phyloP scores from a whole-genome alignment of 1,140 invertebrate genomes.

The Drosophila pallidifrons region DNA sequence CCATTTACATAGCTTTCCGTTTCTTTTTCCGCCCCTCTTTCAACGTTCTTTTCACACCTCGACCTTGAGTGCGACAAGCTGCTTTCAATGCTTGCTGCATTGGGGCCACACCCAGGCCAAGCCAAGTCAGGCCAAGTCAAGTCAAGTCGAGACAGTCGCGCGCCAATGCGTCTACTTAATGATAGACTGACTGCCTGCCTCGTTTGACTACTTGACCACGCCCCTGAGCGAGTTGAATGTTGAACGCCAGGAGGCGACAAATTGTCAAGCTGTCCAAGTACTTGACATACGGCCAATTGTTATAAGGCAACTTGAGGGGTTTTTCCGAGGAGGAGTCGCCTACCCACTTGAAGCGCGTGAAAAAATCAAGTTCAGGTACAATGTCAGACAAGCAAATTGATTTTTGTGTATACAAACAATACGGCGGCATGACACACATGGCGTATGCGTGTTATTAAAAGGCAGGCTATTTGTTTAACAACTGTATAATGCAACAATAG shows the following conservation, averaged over 20 bases:
- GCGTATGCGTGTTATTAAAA: slow-evolving; percentile 44
- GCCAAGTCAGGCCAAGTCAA: neutral
- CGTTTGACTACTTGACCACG: slow-evolving; percentile 35
- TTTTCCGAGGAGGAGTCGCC: neutral
- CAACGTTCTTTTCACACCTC: slow-evolving; percentile 37
- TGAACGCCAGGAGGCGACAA: slow-evolving; percentile 27
- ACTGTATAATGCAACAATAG: slow-evolving; percentile 19
- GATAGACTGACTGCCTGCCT: slow-evolving; percentile 35
- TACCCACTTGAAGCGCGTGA: slow-evolving; percentile 14
- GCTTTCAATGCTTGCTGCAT: slow-evolving; percentile 16
- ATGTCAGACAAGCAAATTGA: slow-evolving; percentile 43
- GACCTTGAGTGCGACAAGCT: slow-evolving; percentile 43
- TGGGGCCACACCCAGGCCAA: neutral
- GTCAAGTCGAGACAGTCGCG: slow-evolving; percentile 22
- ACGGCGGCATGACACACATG: slow-evolving; percentile 3
- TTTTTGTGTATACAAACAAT: slow-evolving; percentile 17
- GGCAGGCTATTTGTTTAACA: slow-evolving; percentile 43
- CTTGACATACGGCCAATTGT: slow-evolving; percentile 60
- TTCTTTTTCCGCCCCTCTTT: neutral
- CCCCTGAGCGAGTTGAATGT: neutral
- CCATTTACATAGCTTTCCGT: slow-evolving; percentile 57
- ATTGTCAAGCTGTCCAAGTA: slow-evolving; percentile 39
- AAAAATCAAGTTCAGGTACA: slow-evolving; percentile 52
- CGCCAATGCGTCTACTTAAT: slow-evolving; percentile 59
- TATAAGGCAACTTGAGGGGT: neutral